Base-by-base conservation (phyloP, 2,797 vertebrate species). In the Parauchenoglanis punctatus region DNA sequence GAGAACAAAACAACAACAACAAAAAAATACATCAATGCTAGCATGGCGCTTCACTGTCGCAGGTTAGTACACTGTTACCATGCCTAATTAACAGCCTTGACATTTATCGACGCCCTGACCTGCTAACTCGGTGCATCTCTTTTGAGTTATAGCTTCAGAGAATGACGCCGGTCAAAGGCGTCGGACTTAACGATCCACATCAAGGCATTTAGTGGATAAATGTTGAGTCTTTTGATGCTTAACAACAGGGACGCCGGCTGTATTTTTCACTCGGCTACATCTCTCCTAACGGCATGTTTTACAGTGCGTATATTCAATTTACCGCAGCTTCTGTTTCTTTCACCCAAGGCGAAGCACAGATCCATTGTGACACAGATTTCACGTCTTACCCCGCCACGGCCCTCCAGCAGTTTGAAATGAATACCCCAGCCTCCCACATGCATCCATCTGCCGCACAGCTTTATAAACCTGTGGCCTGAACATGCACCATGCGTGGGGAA, bases 251-350 rank as follows among this genome's bases (percentile, higher is more conserved):
- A 85, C 61, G 59, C 44, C 40, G 67, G 84, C 85, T 83, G 84
- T 85, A 85, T 89, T 89, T 86, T 84, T 89, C 91, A 85, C 76
- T 81, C 89, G 85, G 88, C 84, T 90, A 85, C 87, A 35, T 89
- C 87, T 89, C 85, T 56, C 80, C 88, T 83, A 78, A 78, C 59
- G 75, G 83, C 81, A 73, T 70, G 25, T 18, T 72, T 88, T 81
- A 83, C 58, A 67, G 81, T 87, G 80, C 84, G 89, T 88, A 84
- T 87, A 86, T 91, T 90, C 87, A 89, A 89, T 91, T 88, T 82
- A 88, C 67, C 52, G 35, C 88, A 65, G 87, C 88, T 87, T 89
- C 86, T 90, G 86, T 88, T 86, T 89, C 46, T 87, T 81, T 86
- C 76, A 91, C 86, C 90, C 68, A 44, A 89, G 86, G 82, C 84